Base-by-base conservation (phyloP, 2,888 invertebrate genomes). In the Sympetrum striolatum region DNA sequence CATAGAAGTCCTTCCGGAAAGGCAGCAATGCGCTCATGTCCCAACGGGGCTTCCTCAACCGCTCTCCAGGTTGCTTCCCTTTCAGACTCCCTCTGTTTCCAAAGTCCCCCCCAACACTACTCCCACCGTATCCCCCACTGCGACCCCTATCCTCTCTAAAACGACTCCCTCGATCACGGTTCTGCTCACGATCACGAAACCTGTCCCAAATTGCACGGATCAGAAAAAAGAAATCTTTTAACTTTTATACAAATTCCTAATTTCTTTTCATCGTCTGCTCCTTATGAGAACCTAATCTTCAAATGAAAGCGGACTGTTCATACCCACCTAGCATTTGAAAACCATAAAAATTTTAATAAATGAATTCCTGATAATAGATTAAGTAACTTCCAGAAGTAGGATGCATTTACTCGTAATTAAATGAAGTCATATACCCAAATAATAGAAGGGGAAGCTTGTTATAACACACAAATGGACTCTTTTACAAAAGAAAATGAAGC, bases 1-100 rank as follows among this genome's bases (percentile, higher is more conserved):
- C 95, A 93, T 99, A 99, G 93, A 99, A 99, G 94, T 98, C 98
- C 94, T 99, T 99, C 93, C 98, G 96, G 94, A 99, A 98, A 0
- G 98, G 97, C 79, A 96, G 96, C 31, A 99, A 94, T 64, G 96
- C 95, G 25, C 96, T 95, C 92, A 96, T 95, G 92, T 98, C 98
- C 99, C 99, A 99, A 92, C 97, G 96, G 8, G 98, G 97, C 93
- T 97, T 98, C 4, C 98, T 95, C 25, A 98, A 94, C 91, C 96
- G 96, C 58, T 96, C 96, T 12, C 98, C 98, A 10, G 97, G 96
- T 91, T 96, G 96, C 90, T 96, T 95, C 91, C 95, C 95, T 92
- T 96, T 96, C 92, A 95, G 95, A 91, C 93, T 93, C 64, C 92
- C 91, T 18, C 92, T 91, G 90, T 91, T 91, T 31, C 91, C 31